Evolutionary conservation across 2,113 vertebrate species (phyloP), one percentile per base, ranked within the genome.

Genomic region (Theristicus caerulescens): DNA sequence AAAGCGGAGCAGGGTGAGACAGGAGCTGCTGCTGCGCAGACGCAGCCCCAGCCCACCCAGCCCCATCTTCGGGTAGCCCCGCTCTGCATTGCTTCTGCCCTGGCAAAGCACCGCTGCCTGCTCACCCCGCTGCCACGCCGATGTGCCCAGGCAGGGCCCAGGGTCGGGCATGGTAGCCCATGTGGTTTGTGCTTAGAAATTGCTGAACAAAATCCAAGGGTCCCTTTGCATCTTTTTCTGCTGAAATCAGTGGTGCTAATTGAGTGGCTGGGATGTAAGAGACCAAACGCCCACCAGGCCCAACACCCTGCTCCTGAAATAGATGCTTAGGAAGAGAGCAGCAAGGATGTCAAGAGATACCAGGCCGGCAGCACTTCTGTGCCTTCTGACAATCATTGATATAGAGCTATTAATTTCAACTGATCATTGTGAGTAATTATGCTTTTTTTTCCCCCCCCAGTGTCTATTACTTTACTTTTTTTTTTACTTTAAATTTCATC

Each of bases 121-220:
- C 32, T 49, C 46, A 7, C 47, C 52, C 36, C 16, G 1, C 3
- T 13, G 70, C 73, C 46, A 40, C 40, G 36, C 0, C 0, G 27
- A 17, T 0, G 32, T 34, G 40, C 31, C 52, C 12, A 11, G 0
- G 3, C 57, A 10, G 4, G 10, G 16, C 7, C 32, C 7, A 0
- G 10, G 7, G 36, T 26, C 1, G 2, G 18, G 9, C 14, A 57
- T 2, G 1, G n/a, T 10, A 54, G 42, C n/a, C 34, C 49, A 9
- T 0, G 11, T 19, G 59, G 34, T 13, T 46, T 24, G 46, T 27
- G 80, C 22, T 46, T 77, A 84, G 65, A 66, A 67, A 54, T 10
- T 20, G 42, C 46, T 64, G 55, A 47, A 25, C 34, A 72, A 46
- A 59, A 71, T 25, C 34, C 72, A 57, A 4, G 0, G 6, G 25